Evolutionary conservation across 1,140 invertebrate genomes (phyloP).

Genomic region (Ganaspis sp.): DNA sequence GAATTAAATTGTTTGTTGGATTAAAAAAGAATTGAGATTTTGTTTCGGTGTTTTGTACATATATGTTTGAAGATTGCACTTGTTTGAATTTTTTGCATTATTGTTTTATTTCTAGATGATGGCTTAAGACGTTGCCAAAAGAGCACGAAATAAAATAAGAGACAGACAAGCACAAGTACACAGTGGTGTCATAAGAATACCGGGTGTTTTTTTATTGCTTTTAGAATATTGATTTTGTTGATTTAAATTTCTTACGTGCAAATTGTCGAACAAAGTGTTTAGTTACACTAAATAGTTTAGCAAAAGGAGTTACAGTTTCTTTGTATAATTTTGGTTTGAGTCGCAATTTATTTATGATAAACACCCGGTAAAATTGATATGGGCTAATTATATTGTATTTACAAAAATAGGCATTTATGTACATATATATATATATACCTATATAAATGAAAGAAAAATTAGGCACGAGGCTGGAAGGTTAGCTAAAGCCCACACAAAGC

Average conservation of each 20-base stretch:
- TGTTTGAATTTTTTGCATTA: constrained; percentile 9
- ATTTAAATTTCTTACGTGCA: not conserved
- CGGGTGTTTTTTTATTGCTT: constrained; percentile 70
- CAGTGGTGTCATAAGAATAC: constrained; percentile 74
- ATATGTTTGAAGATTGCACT: constrained; percentile 22
- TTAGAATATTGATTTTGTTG: constrained; percentile 35
- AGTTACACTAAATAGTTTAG: too few relatives aligned
- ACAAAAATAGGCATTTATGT: not conserved
- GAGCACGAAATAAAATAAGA: constrained; percentile 61
- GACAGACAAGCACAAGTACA: constrained; percentile 76
- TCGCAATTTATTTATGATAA: constrained; percentile 53
- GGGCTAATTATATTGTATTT: constrained; percentile 59
- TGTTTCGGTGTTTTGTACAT: too few relatives aligned
- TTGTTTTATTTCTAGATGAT: not conserved
- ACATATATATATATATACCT: too few relatives aligned
- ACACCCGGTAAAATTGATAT: constrained; percentile 76
- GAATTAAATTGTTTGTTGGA: too few relatives aligned
- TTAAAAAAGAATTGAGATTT: too few relatives aligned
- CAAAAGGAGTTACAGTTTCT: too few relatives aligned
- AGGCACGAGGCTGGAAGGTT: constrained; percentile 75
- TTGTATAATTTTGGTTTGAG: not conserved
- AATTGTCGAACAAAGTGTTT: not conserved
- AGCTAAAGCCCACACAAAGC: constrained; percentile 75
- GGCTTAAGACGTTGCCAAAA: not conserved
- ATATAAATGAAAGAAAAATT: constrained; percentile 43